Percentiles rank a stretch among this genome's conserved stretches.
Conservation (phyloP, 1,140 invertebrate genomes). For the Mercenaria mercenaria region DNA sequence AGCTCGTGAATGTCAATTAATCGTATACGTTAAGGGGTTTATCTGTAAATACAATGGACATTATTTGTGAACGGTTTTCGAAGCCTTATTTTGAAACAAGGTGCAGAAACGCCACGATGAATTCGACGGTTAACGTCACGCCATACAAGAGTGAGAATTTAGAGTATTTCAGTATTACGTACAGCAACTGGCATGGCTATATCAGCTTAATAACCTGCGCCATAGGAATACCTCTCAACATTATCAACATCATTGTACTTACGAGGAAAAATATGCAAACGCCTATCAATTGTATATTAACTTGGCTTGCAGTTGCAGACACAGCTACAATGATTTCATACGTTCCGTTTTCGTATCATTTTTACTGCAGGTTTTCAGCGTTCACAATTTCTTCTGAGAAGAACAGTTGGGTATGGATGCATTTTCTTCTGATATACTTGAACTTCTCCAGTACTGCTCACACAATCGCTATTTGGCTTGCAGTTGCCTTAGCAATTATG, state of each 20-base stretch:
- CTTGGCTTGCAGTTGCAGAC: slow-evolving; percentile 93
- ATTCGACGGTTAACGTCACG: not conserved
- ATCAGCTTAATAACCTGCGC: slow-evolving; percentile 92
- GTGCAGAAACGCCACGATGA: slow-evolving; percentile 8
- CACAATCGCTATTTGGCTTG: slow-evolving; percentile 97
- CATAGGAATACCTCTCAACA: slow-evolving; percentile 95
- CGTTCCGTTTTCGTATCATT: slow-evolving; percentile 92
- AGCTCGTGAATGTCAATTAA: too few relatives aligned
- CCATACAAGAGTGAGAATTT: slow-evolving; percentile 68
- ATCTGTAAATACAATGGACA: too few relatives aligned
- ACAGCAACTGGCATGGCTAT: slow-evolving; percentile 89
- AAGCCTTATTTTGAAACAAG: too few relatives aligned
- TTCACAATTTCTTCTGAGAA: slow-evolving; percentile 59
- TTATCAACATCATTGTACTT: slow-evolving; percentile 95
- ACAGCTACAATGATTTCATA: slow-evolving; percentile 96
- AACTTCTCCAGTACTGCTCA: slow-evolving; percentile 93
- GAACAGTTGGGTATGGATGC: slow-evolving; percentile 78
- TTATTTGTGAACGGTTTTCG: too few relatives aligned
- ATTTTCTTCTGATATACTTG: slow-evolving; percentile 82
- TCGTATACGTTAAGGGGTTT: too few relatives aligned
- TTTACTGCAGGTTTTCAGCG: slow-evolving; percentile 76
- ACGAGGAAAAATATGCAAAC: slow-evolving; percentile 94
- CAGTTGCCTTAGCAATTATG: slow-evolving; percentile 96
- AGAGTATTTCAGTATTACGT: slow-evolving; percentile 77
- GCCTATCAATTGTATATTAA: slow-evolving; percentile 94